Conservation (phyloP, 2,888 invertebrate species). For the Pammene fasciana region DNA sequence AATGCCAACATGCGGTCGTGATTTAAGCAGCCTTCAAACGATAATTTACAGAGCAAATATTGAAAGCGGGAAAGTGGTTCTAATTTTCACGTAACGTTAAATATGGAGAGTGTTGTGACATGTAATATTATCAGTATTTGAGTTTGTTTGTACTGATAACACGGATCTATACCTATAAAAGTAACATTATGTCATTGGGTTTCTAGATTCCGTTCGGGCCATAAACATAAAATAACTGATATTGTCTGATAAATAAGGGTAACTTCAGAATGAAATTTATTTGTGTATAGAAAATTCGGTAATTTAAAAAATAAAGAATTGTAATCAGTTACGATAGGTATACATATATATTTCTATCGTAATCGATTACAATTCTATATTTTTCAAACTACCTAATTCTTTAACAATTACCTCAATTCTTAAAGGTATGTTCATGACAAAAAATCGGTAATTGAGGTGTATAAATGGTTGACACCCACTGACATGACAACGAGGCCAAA, state of each 20-base stretch:
- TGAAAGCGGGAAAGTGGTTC: constrained; percentile 50
- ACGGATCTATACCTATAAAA: constrained; percentile 11
- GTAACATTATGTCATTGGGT: background rate
- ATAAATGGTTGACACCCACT: background rate
- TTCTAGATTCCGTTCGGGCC: no score
- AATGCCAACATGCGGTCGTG: constrained; percentile 22
- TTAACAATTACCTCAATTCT: no score
- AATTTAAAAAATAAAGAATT: no score
- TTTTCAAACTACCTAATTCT: no score
- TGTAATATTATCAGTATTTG: constrained; percentile 47
- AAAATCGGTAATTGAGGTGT: background rate
- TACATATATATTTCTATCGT: no score
- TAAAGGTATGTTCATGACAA: background rate
- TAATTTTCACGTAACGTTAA: constrained; percentile 47
- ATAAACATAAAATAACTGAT: no score
- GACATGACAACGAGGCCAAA: constrained; percentile 7
- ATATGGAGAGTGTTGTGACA: constrained; percentile 49
- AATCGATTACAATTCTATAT: no score
- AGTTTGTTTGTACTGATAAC: constrained; percentile 33
- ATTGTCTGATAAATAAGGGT: no score
- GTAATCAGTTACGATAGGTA: no score
- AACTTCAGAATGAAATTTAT: no score
- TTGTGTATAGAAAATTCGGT: no score
- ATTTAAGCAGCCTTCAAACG: constrained; percentile 42
- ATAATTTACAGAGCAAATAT: constrained; percentile 51